Evolutionary conservation across 2,113 vertebrate genomes (phyloP), one percentile per base, ranked within the genome.

Genomic region (Saccopteryx leptura): DNA sequence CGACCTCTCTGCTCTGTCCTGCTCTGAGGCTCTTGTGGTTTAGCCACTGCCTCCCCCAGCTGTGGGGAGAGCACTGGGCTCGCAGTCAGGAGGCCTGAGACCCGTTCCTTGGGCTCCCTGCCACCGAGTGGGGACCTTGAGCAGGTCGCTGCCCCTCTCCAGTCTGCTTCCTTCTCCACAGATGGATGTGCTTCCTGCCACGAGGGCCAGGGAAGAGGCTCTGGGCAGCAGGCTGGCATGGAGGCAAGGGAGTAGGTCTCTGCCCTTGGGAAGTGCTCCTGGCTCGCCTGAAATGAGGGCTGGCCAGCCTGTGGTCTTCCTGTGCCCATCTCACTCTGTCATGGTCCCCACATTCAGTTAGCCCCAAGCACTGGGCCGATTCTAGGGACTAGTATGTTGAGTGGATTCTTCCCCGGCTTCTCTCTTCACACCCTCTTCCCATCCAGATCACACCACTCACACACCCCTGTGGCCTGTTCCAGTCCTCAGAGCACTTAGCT

Each of bases 251-350:
- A 39, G 18, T 17, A 7, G 14, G 31, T 31, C 72, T 61, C 72
- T 10, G 8, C 52, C 52, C 91, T 66, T n/a, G 18, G 48, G 50
- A 48, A 71, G 24, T n/a, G 88, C 56, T 33, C 52, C 19, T 26
- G 5, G 61, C 21, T 76, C 58, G 9, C 9, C 28, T 2, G 8
- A 14, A 7, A 26, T 2, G 31, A 19, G 9, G 13, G 63, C 68
- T 46, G 15, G 69, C 56, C 84, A 58, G 24, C 60, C 65, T 74
- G 23, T 9, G 6, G 14, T 15, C 66, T 31, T 71, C 72, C 54
- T 5, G 0, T 24, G 33, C 18, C 68, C 26, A 0, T 39, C 23
- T 50, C 56, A 7, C 33, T 4, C 58, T 52, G 6, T 50, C n/a
- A 4, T 19, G 7, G 31, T n/a, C 12, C 23, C 63, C 48, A 12